Percentiles rank a stretch among this genome's conserved stretches.
These are phyloP conservation scores for Harpalus rubripes DNA, from an alignment of 2,888 invertebrate genomes.

Conservation along the genomic window DNA sequence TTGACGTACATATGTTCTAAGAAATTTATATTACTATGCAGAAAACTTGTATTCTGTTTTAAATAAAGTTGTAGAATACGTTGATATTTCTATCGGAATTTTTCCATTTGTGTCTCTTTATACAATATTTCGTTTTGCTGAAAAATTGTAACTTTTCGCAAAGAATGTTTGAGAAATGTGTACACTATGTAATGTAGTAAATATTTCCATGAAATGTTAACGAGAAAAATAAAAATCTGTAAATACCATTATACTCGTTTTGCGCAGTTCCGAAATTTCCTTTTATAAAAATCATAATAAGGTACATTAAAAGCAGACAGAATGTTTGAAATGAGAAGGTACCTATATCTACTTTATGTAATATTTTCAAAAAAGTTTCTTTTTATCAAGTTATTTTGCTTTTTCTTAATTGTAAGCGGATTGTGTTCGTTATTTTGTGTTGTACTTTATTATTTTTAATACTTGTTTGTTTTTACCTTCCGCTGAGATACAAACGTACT, in stretches of 20 bases:
- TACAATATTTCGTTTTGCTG: not conserved
- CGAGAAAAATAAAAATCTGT: not conserved
- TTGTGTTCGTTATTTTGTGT: no score
- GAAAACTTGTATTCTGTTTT: conserved; percentile 13
- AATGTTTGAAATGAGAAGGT: no score
- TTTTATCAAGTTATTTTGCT: no score
- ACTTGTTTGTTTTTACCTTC: no score
- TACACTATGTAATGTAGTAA: not conserved
- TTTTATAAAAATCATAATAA: no score
- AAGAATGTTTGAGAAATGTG: not conserved
- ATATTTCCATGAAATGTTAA: not conserved
- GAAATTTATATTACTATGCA: not conserved
- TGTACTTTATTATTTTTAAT: no score
- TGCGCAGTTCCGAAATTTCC: no score
- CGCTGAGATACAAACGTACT: no score
- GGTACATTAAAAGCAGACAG: no score
- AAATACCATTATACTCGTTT: not conserved
- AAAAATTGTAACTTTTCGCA: not conserved
- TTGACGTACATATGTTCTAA: not conserved
- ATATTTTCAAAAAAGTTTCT: no score
- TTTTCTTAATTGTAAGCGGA: no score
- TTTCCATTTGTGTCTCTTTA: conserved; percentile 18
- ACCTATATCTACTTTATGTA: no score
- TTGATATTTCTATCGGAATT: not conserved
- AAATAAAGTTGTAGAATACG: not conserved